Conservation (phyloP, 2,888 invertebrate genomes). For the Microctonus aethiopoides region DNA sequence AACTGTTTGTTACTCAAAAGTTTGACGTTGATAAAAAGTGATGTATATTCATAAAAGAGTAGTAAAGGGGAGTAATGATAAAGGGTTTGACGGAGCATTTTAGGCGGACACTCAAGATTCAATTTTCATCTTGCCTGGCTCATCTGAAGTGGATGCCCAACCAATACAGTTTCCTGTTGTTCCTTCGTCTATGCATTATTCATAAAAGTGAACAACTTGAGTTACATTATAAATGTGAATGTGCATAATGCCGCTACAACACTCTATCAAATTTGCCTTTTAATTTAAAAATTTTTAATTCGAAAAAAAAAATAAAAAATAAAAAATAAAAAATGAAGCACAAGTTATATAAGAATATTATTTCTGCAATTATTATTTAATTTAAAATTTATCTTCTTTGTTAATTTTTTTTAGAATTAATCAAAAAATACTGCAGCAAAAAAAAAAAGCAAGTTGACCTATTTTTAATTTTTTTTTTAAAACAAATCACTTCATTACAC, state of each 20-base stretch:
- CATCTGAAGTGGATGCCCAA: conserved; percentile 64
- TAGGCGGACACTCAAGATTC: conserved; percentile 61
- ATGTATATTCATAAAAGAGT: conserved; percentile 18
- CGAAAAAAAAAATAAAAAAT: background rate
- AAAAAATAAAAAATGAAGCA: background rate
- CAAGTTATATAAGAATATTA: background rate
- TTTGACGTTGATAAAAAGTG: conserved; percentile 29
- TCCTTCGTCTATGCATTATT: conserved; percentile 64
- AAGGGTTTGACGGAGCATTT: conserved; percentile 56
- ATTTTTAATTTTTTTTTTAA: background rate
- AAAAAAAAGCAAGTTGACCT: background rate
- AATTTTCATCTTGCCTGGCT: conserved; percentile 66
- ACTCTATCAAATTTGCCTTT: background rate
- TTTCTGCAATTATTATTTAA: background rate
- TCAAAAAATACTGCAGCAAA: background rate
- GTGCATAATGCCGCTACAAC: background rate
- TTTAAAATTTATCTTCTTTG: background rate
- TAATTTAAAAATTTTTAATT: background rate
- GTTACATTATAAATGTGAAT: conserved; percentile 45
- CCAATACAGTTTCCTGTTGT: conserved; percentile 60
- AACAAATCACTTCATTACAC: background rate
- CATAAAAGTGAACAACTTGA: conserved; percentile 61
- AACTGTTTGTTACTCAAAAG: conserved; percentile 46
- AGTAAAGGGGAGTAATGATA: too few species aligned
- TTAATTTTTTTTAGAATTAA: background rate